Percentiles rank a stretch among this genome's conserved stretches.
phyloP scores from a whole-genome alignment of 1,140 invertebrate genomes.

The Heliconius melpomene region DNA sequence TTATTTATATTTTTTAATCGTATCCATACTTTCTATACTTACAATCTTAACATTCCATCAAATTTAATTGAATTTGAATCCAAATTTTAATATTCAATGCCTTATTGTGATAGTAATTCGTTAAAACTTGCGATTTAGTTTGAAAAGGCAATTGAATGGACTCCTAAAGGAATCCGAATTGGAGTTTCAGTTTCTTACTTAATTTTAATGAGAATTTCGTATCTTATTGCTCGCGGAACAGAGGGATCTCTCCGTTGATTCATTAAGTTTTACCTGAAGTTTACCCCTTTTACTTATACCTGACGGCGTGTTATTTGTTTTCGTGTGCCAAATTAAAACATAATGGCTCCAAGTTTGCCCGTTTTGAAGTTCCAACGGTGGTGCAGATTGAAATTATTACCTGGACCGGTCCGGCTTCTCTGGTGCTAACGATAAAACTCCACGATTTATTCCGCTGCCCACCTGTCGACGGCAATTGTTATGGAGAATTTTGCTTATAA shows the following conservation, averaged over 20 bases:
- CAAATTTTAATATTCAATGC: conserved; percentile 59
- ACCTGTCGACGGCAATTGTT: conserved; percentile 69
- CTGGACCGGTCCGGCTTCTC: conserved; percentile 50
- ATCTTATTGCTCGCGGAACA: conserved; percentile 65
- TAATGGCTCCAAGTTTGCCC: conserved; percentile 70
- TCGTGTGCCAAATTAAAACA: conserved; percentile 68
- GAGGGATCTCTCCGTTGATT: conserved; percentile 60
- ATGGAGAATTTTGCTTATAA: conserved; percentile 54
- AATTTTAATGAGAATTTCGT: conserved; percentile 75
- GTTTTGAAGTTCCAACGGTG: conserved; percentile 59
- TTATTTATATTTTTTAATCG: neutral
- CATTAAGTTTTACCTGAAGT: conserved; percentile 54
- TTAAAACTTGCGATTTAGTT: conserved; percentile 73
- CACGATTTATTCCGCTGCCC: conserved; percentile 63
- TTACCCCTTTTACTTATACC: conserved; percentile 37
- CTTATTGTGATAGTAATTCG: conserved; percentile 69
- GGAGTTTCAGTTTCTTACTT: conserved; percentile 53
- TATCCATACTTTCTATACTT: conserved; percentile 23
- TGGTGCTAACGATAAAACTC: conserved; percentile 64
- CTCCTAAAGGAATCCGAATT: conserved; percentile 52
- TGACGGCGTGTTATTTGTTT: conserved; percentile 47
- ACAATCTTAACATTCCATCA: conserved; percentile 33
- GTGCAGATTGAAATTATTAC: conserved; percentile 75
- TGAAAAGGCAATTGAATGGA: conserved; percentile 70
- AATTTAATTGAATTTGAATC: conserved; percentile 53